Evolutionary conservation across 1,140 invertebrate genomes (phyloP).

Genomic region (Cheumatopsyche charites): DNA sequence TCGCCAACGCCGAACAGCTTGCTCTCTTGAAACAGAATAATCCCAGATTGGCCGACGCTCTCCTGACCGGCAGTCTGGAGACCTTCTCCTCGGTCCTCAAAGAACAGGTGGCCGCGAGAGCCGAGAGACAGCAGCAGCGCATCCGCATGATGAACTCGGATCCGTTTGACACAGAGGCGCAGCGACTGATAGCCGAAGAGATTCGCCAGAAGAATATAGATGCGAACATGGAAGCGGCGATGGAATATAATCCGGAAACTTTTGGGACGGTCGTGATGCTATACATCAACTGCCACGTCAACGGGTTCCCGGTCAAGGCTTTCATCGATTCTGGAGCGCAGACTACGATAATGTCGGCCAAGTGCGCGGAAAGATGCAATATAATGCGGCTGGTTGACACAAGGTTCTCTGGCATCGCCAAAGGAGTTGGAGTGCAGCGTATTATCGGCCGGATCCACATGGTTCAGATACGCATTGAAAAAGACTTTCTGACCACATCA

Average conservation of each 20-base stretch:
- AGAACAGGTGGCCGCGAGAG: slow-evolving; percentile 79
- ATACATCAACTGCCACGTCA: slow-evolving; percentile 95
- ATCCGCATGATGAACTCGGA: slow-evolving; percentile 89
- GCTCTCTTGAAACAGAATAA: slow-evolving; percentile 93
- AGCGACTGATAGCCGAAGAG: slow-evolving; percentile 93
- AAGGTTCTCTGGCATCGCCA: slow-evolving; percentile 93
- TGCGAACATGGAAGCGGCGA: slow-evolving; percentile 97
- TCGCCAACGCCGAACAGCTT: slow-evolving; percentile 91
- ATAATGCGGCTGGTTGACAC: slow-evolving; percentile 95
- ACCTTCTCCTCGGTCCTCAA: slow-evolving; percentile 81
- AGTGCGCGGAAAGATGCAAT: slow-evolving; percentile 91
- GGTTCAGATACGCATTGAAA: slow-evolving; percentile 95
- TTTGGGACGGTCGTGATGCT: slow-evolving; percentile 98
- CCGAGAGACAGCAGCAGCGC: slow-evolving; percentile 81
- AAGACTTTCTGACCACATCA: slow-evolving; percentile 91
- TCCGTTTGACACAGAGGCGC: slow-evolving; percentile 94
- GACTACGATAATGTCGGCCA: slow-evolving; percentile 92
- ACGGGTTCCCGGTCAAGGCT: slow-evolving; percentile 94
- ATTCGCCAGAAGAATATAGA: slow-evolving; percentile 96
- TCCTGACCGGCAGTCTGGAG: slow-evolving; percentile 83
- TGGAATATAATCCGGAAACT: slow-evolving; percentile 97
- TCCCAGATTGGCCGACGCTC: slow-evolving; percentile 87
- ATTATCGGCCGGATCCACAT: slow-evolving; percentile 97
- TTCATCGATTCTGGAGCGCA: slow-evolving; percentile 97
- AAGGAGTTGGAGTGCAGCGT: slow-evolving; percentile 94